phyloP scores from a whole-genome alignment of 1,140 invertebrate species.

The Oppia nitens region DNA sequence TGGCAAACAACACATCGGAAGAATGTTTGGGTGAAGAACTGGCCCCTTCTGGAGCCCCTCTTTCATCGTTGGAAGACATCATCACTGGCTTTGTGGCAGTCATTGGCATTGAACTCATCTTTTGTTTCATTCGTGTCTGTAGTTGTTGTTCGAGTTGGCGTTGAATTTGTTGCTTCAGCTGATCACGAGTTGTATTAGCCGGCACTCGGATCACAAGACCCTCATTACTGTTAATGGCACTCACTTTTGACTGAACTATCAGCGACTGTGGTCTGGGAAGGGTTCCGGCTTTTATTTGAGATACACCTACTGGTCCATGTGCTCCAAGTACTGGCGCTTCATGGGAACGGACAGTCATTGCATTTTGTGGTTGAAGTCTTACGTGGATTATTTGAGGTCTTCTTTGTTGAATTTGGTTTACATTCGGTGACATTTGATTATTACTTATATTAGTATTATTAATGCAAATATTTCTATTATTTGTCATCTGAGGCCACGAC shows the following conservation, averaged over 20 bases:
- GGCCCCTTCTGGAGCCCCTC: slow-evolving; percentile 26
- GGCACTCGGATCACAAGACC: not conserved
- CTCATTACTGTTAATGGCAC: not conserved
- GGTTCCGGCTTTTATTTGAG: not conserved
- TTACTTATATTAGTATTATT: not conserved
- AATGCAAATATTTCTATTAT: not conserved
- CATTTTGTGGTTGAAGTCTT: not conserved
- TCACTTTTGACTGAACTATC: not conserved
- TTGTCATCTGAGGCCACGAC: not conserved
- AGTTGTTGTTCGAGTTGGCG: not conserved
- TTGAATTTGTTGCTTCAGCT: not conserved
- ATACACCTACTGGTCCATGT: not conserved
- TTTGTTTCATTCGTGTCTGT: not conserved
- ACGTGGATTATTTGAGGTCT: not conserved
- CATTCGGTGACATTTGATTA: not conserved
- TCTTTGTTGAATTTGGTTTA: not conserved
- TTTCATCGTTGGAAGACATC: slow-evolving; percentile 20
- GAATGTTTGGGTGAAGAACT: slow-evolving; percentile 24
- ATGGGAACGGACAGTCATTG: not conserved
- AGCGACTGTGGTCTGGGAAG: not conserved
- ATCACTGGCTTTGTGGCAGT: not conserved
- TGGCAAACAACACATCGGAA: not conserved
- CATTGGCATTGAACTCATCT: not conserved
- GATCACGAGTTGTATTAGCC: not conserved
- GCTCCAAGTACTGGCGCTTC: not conserved